Evolutionary conservation across 2,797 vertebrate genomes (phyloP), one percentile per base, ranked within the genome.

Genomic region (Eupleurogrammus muticus): DNA sequence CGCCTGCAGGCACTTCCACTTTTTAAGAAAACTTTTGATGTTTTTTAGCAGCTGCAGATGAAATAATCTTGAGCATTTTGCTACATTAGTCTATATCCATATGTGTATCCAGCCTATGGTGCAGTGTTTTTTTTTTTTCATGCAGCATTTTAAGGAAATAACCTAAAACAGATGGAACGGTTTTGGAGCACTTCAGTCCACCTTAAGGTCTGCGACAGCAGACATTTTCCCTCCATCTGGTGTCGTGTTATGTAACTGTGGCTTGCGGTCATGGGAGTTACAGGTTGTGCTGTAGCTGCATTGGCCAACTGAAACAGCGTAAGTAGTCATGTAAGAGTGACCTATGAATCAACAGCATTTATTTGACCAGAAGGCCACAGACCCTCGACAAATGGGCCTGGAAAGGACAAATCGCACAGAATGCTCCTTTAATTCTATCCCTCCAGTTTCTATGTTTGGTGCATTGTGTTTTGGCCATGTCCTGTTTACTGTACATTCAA

Each of bases 161-260:
- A 50, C 53, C 61, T 9, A 70, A 47, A 60, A 54, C 46, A 67
- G 9, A 82, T 60, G 64, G 38, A 73, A 78, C 48, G 19, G 23
- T 64, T 66, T 67, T 52, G 36, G 44, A 60, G 67, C 10, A 17
- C 38, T 44, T 78, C 21, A 77, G 42, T 65, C 46, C 14, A 56
- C 55, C 51, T 55, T 60, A 48, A 73, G 55, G 38, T 77, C 35
- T 62, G 52, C 66, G 47, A 44, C 63, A 64, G 63, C 16, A 12
- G 49, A 67, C 58, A 36, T 79, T 51, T 24, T 73, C 54, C 34
- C 50, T 28, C 19, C 20, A 8, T 47, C 67, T 55, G 28, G 75
- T 38, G 13, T 34, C 20, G 19, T 5, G 24, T 90, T 90, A 79
- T 79, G 61, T 82, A 87, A 90, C 59, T 52, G 42, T 38, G 50